phyloP scores from a whole-genome alignment of 1,140 invertebrate species.

The Drosophila kanapiae region DNA sequence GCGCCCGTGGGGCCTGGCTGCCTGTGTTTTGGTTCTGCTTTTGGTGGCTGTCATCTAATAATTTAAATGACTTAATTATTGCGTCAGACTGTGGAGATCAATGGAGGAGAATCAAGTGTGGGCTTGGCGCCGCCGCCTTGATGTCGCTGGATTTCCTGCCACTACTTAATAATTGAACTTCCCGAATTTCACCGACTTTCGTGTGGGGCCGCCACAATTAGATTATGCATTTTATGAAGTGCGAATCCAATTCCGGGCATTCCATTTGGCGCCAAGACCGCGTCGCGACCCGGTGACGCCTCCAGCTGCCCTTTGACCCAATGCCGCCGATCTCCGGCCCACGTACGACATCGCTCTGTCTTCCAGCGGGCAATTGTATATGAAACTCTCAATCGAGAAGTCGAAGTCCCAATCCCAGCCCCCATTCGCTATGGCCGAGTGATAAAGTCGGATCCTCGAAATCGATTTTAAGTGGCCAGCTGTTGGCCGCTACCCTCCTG shows the following conservation, averaged over 20 bases:
- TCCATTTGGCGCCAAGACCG: constrained; percentile 68
- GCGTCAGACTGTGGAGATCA: constrained; percentile 73
- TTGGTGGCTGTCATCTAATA: constrained; percentile 78
- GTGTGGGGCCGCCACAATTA: constrained; percentile 49
- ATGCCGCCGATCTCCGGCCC: constrained; percentile 48
- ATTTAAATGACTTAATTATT: constrained; percentile 83
- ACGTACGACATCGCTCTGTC: constrained; percentile 68
- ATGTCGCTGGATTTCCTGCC: constrained; percentile 68
- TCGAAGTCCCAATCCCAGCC: constrained; percentile 37
- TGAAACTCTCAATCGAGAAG: neutral
- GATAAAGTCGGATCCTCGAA: constrained; percentile 54
- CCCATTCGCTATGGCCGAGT: constrained; percentile 69
- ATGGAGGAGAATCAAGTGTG: constrained; percentile 60
- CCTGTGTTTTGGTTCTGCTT: constrained; percentile 46
- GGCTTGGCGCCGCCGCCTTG: constrained; percentile 55
- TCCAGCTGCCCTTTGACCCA: constrained; percentile 76
- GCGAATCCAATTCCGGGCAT: constrained; percentile 60
- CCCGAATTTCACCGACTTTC: constrained; percentile 13
- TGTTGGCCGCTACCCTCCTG: constrained; percentile 43
- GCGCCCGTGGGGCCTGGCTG: constrained; percentile 1
- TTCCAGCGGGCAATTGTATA: constrained; percentile 21
- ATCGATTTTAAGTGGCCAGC: constrained; percentile 75
- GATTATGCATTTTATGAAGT: constrained; percentile 78
- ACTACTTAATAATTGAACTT: constrained; percentile 45
- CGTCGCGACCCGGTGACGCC: constrained; percentile 69